Evolutionary conservation across 2,797 vertebrate species (phyloP).

Genomic region (Poecile montanus): DNA sequence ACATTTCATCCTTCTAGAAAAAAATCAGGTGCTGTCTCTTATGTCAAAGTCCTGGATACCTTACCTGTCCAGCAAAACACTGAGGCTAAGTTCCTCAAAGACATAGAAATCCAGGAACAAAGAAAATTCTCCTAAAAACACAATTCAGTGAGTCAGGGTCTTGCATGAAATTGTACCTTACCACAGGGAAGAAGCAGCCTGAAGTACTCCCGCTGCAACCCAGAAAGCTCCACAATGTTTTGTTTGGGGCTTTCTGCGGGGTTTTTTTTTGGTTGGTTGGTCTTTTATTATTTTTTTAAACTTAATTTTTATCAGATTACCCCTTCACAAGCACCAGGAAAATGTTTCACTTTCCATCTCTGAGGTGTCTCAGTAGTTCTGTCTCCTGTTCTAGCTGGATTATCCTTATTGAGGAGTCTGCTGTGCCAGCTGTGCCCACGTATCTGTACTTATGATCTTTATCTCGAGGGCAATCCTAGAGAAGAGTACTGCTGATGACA

Average conservation of each 20-base stretch:
- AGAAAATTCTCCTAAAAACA: neutral
- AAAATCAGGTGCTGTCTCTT: neutral
- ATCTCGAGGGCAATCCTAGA: neutral
- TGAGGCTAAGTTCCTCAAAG: neutral
- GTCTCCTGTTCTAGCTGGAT: neutral
- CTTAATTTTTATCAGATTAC: neutral
- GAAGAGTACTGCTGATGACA: neutral
- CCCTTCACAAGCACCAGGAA: neutral
- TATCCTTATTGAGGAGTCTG: neutral
- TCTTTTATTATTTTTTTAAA: neutral
- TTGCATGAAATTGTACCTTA: neutral
- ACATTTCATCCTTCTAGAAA: neutral
- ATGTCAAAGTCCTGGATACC: neutral
- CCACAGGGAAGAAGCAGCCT: neutral
- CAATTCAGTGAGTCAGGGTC: accelerated
- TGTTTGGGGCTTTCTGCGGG: neutral
- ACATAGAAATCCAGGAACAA: neutral
- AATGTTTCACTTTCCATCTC: neutral
- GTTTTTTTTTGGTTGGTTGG: neutral
- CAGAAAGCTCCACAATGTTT: neutral
- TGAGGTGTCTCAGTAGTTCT: neutral
- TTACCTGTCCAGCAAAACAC: neutral
- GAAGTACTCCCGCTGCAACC: neutral
- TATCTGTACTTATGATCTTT: neutral
- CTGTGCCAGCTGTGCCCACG: neutral